phyloP scores from a whole-genome alignment of 2,113 vertebrate species.

The Malaclemys terrapin region DNA sequence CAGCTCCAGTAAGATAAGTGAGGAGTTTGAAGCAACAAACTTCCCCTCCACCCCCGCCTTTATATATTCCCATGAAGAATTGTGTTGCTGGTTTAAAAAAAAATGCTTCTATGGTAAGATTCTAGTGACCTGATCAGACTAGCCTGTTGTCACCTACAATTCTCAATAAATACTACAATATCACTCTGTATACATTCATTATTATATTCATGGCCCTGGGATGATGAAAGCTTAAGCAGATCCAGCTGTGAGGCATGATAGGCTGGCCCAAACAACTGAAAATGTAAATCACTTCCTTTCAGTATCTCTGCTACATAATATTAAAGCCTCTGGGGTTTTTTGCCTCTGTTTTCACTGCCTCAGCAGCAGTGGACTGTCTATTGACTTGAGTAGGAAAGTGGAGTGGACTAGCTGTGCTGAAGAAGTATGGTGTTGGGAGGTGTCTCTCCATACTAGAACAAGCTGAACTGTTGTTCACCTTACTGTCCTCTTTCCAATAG shows the following conservation, averaged over 20 bases:
- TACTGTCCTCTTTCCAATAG: background rate
- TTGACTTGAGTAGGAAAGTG: background rate
- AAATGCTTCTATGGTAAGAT: slow-evolving; percentile 30
- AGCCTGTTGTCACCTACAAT: slow-evolving; percentile 33
- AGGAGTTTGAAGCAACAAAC: background rate
- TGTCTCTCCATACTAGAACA: background rate
- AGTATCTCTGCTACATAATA: rapidly evolving
- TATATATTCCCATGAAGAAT: background rate
- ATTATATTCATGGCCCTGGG: background rate
- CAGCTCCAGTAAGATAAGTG: slow-evolving; percentile 23
- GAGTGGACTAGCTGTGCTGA: background rate
- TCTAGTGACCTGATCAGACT: slow-evolving; percentile 30
- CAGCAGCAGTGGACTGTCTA: background rate
- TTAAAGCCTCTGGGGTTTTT: background rate
- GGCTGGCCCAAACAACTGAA: background rate
- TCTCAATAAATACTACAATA: slow-evolving; percentile 61
- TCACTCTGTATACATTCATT: background rate
- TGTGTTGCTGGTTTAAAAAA: background rate
- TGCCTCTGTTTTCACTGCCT: background rate
- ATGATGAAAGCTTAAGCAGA: slow-evolving; percentile 15
- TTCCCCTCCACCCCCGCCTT: background rate
- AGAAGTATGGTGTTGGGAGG: background rate
- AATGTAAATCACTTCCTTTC: background rate
- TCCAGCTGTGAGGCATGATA: background rate
- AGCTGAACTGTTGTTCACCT: background rate